Evolutionary conservation across 2,797 vertebrate species (phyloP), one percentile per base, ranked within the genome.

Genomic region (Ceyx erithaca): DNA sequence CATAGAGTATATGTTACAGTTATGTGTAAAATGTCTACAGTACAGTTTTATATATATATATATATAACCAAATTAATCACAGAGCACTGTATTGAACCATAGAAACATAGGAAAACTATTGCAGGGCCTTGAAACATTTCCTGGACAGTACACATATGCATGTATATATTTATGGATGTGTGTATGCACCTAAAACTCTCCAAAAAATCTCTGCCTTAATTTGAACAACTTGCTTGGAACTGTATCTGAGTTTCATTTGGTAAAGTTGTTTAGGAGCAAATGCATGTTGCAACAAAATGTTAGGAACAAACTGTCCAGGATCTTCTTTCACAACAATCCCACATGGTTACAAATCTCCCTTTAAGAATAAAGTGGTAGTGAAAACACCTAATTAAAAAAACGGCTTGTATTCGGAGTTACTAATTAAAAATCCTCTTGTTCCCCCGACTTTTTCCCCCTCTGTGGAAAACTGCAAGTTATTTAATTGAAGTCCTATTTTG

Each of bases 401-500:
- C 86, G 43, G 90, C 95, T 96, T 97, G 92, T 95, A 90, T 97
- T 93, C 68, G 88, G 96, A 97, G 96, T 96, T 93, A 95, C 96
- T 97, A 97, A 98, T 98, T 98, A 97, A 98, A 97, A 98, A 97
- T 96, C 94, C 92, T 94, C 95, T 93, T 95, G 97, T 95, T 96
- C 95, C 90, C 96, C 94, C 96, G 95, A 93, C 94, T 91, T 93
- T 94, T 95, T 95, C 94, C 94, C 95, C 95, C 95, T 93, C 94
- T 94, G 96, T 91, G 95, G 97, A 96, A 94, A 95, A 96, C 96
- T 96, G 95, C 97, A 96, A 96, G 96, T 97, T 96, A 95, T 97
- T 98, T 97, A 97, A 98, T 96, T 97, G 97, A 97, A 97, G 97
- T 91, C 95, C 95, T 93, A 86, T 96, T 98, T 97, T 95, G 95